Evolutionary conservation across 2,113 vertebrate genomes (phyloP), one percentile per base, ranked within the genome.

Genomic region (Speoplatyrhinus poulsoni): DNA sequence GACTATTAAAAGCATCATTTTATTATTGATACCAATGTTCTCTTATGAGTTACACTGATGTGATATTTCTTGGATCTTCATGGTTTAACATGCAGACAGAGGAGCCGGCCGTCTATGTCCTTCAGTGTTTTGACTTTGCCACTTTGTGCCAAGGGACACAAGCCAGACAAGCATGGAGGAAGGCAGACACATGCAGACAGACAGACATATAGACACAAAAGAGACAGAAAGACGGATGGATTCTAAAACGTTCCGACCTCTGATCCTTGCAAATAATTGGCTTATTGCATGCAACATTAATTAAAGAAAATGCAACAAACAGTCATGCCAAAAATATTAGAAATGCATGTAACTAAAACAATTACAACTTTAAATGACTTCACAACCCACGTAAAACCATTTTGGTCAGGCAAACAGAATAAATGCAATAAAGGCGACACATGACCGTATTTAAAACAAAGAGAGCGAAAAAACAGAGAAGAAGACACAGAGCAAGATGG

Each of bases 121-220:
- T 82, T 85, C 64, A 1, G 64, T 71, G 57, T 74, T 83, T 81
- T 82, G 75, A 88, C 85, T 82, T 82, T 85, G 80, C 70, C 36
- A 60, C 72, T 58, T 72, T 62, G 78, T 68, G 71, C 73, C 78
- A 80, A 75, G 69, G 70, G 36, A 41, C 36, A 41, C 36, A 3
- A 52, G 49, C 10, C 64, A 67, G 68, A 55, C 13, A 55, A 8
- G 1, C 53, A 15, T 12, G 13, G 48, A 4, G n/a, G 53, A 17
- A 16, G 60, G 47, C 57, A 58, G 55, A 71, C 16, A 66, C 36
- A 12, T 6, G 36, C 56, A 67, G 48, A 54, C 64, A 80, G 19
- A 48, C 53, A 70, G 72, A 17, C 33, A 32, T 11, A 26, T 11
- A 36, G 19, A 26, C 8, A 58, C 56, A 58, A 32, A 54, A 82